Evolutionary conservation across 2,888 invertebrate species (phyloP).

Genomic region (Noctuana brunneofusca): DNA sequence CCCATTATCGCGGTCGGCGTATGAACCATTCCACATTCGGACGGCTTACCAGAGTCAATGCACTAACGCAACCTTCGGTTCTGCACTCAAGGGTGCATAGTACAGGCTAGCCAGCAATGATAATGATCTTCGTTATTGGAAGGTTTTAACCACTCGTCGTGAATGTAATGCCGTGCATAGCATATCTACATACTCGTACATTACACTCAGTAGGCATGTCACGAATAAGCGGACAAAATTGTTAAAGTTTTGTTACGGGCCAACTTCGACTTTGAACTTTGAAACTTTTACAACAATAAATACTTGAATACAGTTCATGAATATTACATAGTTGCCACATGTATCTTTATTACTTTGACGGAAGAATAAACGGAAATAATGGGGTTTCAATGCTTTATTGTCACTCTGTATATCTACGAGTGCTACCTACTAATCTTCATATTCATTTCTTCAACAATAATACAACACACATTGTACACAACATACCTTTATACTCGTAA

Average conservation of each 20-base stretch:
- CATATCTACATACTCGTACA: neutral
- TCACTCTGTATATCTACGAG: no score
- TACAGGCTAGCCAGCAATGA: conserved; percentile 60
- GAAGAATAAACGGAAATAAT: neutral
- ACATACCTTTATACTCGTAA: no score
- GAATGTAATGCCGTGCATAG: conserved; percentile 16
- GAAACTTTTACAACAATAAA: conserved; percentile 13
- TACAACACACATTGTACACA: no score
- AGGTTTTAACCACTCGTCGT: conserved; percentile 36
- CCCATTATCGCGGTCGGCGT: no score
- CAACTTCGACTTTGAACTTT: conserved; percentile 28
- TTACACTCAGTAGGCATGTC: conserved; percentile 9
- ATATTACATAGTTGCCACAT: conserved; percentile 12
- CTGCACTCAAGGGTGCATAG: conserved; percentile 82
- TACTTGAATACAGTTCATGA: conserved; percentile 22
- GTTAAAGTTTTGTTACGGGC: conserved; percentile 19
- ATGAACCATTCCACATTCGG: conserved; percentile 49
- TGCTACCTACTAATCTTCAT: no score
- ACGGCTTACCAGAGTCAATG: conserved; percentile 71
- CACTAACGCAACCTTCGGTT: conserved; percentile 77
- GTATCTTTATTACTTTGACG: neutral
- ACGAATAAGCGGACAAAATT: conserved; percentile 25
- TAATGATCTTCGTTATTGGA: conserved; percentile 74
- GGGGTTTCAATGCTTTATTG: no score
- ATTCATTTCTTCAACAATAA: no score